Percentiles rank a stretch among this genome's conserved stretches.
Evolutionary conservation across 2,797 vertebrate species (phyloP).

Genomic region (Carcharodon carcharias): DNA sequence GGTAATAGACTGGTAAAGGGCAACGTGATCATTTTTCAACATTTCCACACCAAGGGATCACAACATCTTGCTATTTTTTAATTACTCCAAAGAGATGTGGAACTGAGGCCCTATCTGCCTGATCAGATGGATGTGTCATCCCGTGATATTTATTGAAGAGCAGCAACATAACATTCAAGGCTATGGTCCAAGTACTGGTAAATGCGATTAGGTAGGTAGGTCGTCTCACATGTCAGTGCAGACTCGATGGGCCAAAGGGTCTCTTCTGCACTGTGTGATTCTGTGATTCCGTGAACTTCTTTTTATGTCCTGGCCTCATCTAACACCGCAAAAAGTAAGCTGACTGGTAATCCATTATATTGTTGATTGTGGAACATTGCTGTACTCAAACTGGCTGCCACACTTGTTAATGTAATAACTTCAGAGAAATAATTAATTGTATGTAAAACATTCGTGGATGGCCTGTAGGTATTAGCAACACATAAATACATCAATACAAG

Average conservation of each 20-base stretch:
- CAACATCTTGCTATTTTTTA: not conserved
- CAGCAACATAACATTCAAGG: too few relatives aligned
- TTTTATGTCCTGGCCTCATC: not conserved
- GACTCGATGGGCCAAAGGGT: too few relatives aligned
- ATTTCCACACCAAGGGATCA: not conserved
- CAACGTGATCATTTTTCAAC: not conserved
- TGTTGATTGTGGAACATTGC: not conserved
- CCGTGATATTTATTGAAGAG: not conserved
- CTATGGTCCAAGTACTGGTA: too few relatives aligned
- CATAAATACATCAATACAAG: not conserved
- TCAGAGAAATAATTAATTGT: not conserved
- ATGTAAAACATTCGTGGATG: not conserved
- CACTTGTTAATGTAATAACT: not conserved
- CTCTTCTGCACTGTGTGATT: too few relatives aligned
- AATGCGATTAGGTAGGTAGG: too few relatives aligned
- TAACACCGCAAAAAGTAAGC: not conserved
- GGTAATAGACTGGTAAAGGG: not conserved
- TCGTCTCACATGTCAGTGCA: too few relatives aligned
- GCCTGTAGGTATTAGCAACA: too few relatives aligned
- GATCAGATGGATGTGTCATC: not conserved
- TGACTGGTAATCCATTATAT: not conserved
- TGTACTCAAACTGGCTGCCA: not conserved
- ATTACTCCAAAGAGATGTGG: not conserved
- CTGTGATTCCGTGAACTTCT: not conserved
- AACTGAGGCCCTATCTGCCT: not conserved